phyloP scores from a whole-genome alignment of 2,113 vertebrate genomes.

The Acanthochromis polyacanthus region DNA sequence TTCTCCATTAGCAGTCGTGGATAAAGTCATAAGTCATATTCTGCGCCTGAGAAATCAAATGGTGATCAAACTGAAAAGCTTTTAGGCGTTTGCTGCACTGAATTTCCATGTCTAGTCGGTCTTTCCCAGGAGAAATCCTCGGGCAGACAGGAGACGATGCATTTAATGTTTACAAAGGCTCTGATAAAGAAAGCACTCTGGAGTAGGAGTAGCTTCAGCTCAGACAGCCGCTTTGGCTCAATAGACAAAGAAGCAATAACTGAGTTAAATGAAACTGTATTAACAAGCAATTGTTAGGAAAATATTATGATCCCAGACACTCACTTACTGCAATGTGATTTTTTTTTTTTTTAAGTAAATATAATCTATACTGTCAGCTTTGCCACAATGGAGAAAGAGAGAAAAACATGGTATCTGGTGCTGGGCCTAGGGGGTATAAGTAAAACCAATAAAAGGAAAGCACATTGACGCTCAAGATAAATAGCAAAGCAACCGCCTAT shows the following conservation, averaged over 20 bases:
- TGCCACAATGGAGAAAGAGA: conserved; percentile 1
- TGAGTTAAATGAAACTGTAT: not conserved
- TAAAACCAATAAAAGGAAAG: conserved; percentile 18
- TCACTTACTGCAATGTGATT: not conserved
- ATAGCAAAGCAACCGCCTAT: conserved; percentile 20
- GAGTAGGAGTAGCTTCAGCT: conserved; percentile 6
- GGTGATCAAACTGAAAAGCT: conserved; percentile 21
- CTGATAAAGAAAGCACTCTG: conserved; percentile 27
- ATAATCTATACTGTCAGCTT: conserved; percentile 15
- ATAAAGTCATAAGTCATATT: not conserved
- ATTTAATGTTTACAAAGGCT: conserved; percentile 37
- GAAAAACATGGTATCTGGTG: not conserved
- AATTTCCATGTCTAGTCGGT: conserved; percentile 14
- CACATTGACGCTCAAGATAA: not conserved
- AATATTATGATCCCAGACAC: not conserved
- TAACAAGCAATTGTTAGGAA: not conserved
- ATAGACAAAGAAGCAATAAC: not conserved
- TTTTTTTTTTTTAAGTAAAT: not conserved
- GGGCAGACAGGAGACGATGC: conserved; percentile 16
- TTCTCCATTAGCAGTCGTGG: not conserved
- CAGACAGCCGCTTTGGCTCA: not conserved
- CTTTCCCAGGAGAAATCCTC: conserved; percentile 19
- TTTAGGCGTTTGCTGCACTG: not conserved
- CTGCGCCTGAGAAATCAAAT: not conserved
- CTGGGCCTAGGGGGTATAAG: not conserved